Base-by-base conservation (phyloP, 1,140 invertebrate genomes). In the Pinna nobilis region DNA sequence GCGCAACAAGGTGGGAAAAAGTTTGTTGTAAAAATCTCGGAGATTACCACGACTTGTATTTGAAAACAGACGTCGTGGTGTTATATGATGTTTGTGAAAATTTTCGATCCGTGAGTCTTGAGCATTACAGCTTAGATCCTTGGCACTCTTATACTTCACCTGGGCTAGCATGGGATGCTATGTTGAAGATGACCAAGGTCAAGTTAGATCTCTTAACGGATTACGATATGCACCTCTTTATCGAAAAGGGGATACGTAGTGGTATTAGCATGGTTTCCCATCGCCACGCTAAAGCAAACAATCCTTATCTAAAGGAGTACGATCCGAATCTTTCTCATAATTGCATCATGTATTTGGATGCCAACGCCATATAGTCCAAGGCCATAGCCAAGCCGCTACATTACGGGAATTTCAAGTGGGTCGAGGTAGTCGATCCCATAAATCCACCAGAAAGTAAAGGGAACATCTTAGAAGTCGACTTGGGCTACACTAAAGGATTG, bases 381-480 rank as follows among this genome's bases (percentile, higher is more conserved):
- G 74, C 73, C 1, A 74, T 86, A 74, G 41, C 13, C 25, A 7
- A 76, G 13, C 50, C 55, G 71, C 37, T 83, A 69, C 50, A 59
- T 68, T 50, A 66, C 3, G 25, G 61, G 25, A 49, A 47, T 11
- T 65, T 65, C 32, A 25, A 25, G 20, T 57, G 53, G 53, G 32
- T 57, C 18, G 30, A 23, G 23, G 53, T 25, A 20, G 30, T 28
- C 5, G 23, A 6, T 20, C 64, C 30, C 6, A 66, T 65, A 33
- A 61, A 35, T 51, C 49, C 20, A 32, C 11, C 30, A 65, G 49
- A 25, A 23, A 37, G 53, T 15, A 28, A 30, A 11, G 76, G 75
- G 76, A 92, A 89, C 74, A 89, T 92, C 64, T 79, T 92, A 37
- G 91, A 92, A 57, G 69, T 82, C n/a, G 80, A 87, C 76, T 53